These are phyloP conservation scores for Noctuana brunneofusca DNA, from an alignment of 2,888 invertebrate species.

Conservation along the genomic window DNA sequence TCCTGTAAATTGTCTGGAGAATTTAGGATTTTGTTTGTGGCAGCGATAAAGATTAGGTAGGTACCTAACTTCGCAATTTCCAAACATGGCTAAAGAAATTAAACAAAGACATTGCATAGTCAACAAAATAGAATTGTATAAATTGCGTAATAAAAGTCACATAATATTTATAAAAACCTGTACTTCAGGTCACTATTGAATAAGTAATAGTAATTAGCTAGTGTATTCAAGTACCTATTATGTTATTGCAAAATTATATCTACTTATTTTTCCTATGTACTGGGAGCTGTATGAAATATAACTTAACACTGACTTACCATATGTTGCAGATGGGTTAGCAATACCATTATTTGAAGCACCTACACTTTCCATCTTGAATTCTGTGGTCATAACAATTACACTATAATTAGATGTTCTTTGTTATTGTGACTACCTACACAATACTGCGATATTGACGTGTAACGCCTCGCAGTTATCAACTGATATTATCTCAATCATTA, in stretches of 20 bases:
- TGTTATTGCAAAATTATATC: too few species aligned
- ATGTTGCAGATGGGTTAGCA: conserved; percentile 57
- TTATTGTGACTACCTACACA: conserved; percentile 53
- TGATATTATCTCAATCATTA: conserved; percentile 50
- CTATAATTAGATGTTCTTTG: conserved; percentile 50
- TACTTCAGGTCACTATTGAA: background rate
- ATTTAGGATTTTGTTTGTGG: too few species aligned
- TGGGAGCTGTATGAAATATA: background rate
- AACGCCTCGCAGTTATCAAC: conserved; percentile 56
- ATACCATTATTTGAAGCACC: conserved; percentile 42
- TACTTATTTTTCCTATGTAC: too few species aligned
- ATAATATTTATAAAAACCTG: background rate
- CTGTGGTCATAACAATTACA: background rate
- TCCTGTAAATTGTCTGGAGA: too few species aligned
- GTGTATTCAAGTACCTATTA: too few species aligned
- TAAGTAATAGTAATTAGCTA: too few species aligned
- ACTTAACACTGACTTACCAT: conserved; percentile 47
- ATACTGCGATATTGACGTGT: conserved; percentile 57
- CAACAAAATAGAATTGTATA: background rate
- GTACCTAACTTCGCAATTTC: too few species aligned
- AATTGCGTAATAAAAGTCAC: background rate
- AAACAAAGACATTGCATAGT: background rate
- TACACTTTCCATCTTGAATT: conserved; percentile 2
- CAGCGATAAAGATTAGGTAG: too few species aligned
- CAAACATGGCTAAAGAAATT: background rate